Evolutionary conservation across 2,113 vertebrate species (phyloP).

Genomic region (Brevimyrus niger): DNA sequence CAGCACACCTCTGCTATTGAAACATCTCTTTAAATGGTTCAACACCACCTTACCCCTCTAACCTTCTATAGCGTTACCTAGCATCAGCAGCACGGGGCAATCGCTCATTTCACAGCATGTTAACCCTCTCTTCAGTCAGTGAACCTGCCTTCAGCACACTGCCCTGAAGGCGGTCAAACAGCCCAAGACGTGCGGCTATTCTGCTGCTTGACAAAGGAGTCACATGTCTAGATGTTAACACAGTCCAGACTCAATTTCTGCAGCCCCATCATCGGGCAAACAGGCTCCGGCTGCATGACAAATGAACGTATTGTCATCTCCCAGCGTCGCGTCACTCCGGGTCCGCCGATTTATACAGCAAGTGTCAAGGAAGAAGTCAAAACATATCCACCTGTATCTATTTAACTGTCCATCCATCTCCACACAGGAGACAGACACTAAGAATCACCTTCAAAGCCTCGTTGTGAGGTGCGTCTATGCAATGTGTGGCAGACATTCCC

Average conservation of each 20-base stretch:
- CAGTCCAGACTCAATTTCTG: background rate
- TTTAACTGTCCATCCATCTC: background rate
- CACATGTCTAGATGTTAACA: background rate
- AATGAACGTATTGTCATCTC: background rate
- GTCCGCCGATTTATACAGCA: background rate
- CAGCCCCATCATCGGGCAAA: background rate
- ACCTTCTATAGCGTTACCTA: background rate
- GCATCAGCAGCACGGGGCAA: background rate
- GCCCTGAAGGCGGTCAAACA: background rate
- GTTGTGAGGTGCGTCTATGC: background rate
- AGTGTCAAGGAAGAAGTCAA: background rate
- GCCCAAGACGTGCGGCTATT: background rate
- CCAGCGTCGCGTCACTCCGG: background rate
- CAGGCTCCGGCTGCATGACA: background rate
- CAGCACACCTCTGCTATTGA: background rate
- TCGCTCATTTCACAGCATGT: background rate
- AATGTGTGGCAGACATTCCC: background rate
- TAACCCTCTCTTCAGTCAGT: background rate
- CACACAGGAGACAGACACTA: background rate
- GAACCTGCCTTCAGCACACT: background rate
- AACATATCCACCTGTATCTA: background rate
- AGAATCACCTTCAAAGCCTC: background rate
- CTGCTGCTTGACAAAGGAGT: background rate
- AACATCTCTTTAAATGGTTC: background rate
- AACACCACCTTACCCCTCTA: background rate